Evolutionary conservation across 2,888 invertebrate genomes (phyloP).

Genomic region (Lacanobia wlatinum): DNA sequence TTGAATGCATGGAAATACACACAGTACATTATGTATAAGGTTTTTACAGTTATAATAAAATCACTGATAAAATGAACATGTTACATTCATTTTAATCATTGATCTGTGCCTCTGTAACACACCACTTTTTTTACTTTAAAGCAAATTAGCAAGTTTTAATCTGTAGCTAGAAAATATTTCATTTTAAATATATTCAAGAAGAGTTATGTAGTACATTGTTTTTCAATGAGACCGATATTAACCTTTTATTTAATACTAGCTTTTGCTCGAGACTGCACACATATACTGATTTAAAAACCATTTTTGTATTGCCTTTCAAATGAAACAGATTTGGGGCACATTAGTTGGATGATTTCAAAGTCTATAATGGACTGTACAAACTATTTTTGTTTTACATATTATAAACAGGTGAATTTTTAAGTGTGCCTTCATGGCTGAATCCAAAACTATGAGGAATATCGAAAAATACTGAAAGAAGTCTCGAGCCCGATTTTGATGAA

Average conservation of each 20-base stretch:
- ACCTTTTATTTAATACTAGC: background rate
- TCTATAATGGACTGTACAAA: background rate
- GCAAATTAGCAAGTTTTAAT: slow-evolving; percentile 50
- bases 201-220: slow-evolving; percentile 47
- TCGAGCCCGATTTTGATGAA: too few species aligned
- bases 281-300: too few species aligned
- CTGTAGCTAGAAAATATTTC: slow-evolving; percentile 61
- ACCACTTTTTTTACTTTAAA: slow-evolving; percentile 42
- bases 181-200: slow-evolving; percentile 58
- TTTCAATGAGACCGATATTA: slow-evolving; percentile 39
- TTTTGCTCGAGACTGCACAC: background rate
- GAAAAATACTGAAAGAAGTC: too few species aligned
- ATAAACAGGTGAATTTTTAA: too few species aligned
- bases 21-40: slow-evolving; percentile 87
- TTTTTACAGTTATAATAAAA: slow-evolving; percentile 90
- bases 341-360: too few species aligned
- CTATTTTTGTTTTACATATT: background rate
- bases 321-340: too few species aligned
- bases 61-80: slow-evolving; percentile 71
- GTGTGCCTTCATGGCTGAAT: too few species aligned
- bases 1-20: slow-evolving; percentile 70
- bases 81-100: slow-evolving; percentile 62
- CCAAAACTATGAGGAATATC: too few species aligned
- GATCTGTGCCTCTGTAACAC: slow-evolving; percentile 55
- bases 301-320: background rate